phyloP scores from a whole-genome alignment of 2,113 vertebrate genomes.

The Callocephalon fimbriatum region DNA sequence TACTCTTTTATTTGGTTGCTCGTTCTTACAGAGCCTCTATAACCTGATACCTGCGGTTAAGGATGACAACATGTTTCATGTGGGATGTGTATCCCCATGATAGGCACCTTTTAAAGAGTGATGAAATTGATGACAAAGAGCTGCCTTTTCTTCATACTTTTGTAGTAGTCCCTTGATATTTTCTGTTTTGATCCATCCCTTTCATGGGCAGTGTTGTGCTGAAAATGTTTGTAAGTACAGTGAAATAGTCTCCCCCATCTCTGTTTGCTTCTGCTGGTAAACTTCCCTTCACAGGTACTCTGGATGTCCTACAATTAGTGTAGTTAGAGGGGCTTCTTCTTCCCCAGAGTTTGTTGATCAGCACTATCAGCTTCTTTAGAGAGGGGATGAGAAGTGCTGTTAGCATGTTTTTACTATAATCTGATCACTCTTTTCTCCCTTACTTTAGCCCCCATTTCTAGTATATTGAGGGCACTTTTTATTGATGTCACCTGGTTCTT shows the following conservation, averaged over 20 bases:
- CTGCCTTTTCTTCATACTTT: neutral
- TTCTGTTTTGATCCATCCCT: neutral
- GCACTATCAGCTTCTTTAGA: neutral
- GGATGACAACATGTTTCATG: neutral
- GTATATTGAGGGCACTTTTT: neutral
- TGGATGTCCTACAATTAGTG: neutral
- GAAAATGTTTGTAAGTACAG: neutral
- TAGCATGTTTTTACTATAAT: neutral
- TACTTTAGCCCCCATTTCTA: neutral
- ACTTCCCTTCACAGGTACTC: neutral
- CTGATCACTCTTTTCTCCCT: neutral
- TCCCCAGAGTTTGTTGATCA: neutral
- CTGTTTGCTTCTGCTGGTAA: neutral
- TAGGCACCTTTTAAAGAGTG: neutral
- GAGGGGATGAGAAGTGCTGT: neutral
- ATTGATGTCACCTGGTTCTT: neutral
- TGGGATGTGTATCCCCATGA: accelerated
- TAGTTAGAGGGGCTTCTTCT: neutral
- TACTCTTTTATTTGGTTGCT: neutral
- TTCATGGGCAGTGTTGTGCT: neutral
- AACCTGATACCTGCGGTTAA: neutral
- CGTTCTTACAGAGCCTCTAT: neutral
- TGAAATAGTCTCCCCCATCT: neutral
- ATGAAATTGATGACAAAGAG: neutral
- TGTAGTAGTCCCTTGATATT: neutral